Conservation (phyloP, 2,888 invertebrate genomes). For the Apantesis nais region DNA sequence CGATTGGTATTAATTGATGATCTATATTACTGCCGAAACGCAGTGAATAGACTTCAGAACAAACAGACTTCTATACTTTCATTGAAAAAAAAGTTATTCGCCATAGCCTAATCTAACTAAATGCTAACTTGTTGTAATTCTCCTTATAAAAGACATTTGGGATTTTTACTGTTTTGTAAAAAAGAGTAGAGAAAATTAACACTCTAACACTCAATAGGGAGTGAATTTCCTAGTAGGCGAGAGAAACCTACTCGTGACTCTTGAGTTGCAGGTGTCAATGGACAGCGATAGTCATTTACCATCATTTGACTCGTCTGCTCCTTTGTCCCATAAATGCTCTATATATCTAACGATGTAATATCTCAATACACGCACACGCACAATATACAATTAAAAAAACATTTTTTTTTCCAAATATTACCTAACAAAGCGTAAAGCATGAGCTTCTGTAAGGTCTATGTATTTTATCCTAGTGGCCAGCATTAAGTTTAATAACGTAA, state of each 20-base stretch:
- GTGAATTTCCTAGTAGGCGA: too few relatives aligned
- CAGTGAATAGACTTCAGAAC: background rate
- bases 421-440: background rate
- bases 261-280: background rate
- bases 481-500: background rate
- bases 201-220: too few relatives aligned
- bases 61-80: too few relatives aligned
- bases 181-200: too few relatives aligned
- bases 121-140: background rate
- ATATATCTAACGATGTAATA: too few relatives aligned
- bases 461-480: background rate
- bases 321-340: too few relatives aligned
- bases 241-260: too few relatives aligned
- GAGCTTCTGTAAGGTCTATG: background rate
- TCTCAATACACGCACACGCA: too few relatives aligned
- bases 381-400: background rate
- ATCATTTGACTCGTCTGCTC: too few relatives aligned
- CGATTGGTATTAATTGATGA: too few relatives aligned
- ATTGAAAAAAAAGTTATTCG: background rate
- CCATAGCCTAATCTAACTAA: too few relatives aligned
- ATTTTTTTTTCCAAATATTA: background rate
- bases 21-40: background rate
- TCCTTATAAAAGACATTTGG: background rate
- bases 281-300: background rate
- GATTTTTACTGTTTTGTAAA: too few relatives aligned